phyloP scores from a whole-genome alignment of 2,797 vertebrate genomes.

The Rhinoraja longicauda region DNA sequence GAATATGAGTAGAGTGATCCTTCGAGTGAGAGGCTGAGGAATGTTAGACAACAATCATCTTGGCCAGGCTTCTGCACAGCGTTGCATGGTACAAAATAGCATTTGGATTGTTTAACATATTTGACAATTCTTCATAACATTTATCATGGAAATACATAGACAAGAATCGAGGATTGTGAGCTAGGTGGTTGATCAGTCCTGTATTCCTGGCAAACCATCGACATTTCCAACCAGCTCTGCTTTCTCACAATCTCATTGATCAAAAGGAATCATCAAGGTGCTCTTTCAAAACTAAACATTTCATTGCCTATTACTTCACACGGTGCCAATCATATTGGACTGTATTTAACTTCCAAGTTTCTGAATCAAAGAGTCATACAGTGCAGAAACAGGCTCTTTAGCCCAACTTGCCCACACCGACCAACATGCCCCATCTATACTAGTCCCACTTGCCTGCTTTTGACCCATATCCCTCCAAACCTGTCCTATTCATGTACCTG shows the following conservation, averaged over 20 bases:
- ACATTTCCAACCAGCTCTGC: neutral
- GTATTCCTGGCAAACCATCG: neutral
- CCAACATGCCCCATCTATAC: too few relatives aligned
- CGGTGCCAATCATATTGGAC: neutral
- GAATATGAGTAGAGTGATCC: neutral
- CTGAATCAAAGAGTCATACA: neutral
- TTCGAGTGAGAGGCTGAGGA: neutral
- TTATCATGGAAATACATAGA: neutral
- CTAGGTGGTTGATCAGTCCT: neutral
- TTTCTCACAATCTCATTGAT: neutral
- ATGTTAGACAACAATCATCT: neutral
- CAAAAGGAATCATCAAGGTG: neutral
- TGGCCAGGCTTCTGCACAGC: neutral
- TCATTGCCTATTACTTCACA: neutral
- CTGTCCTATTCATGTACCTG: too few relatives aligned
- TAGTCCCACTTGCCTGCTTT: too few relatives aligned
- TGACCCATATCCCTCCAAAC: too few relatives aligned
- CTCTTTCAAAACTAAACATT: neutral
- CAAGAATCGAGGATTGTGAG: neutral
- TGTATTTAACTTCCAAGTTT: neutral
- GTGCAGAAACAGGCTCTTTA: too few relatives aligned
- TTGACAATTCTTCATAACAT: neutral
- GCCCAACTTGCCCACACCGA: too few relatives aligned
- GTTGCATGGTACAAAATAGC: neutral
- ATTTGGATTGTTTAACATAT: neutral